Evolutionary conservation across 2,888 invertebrate species (phyloP).

Genomic region (Gnatocerus cornutus): DNA sequence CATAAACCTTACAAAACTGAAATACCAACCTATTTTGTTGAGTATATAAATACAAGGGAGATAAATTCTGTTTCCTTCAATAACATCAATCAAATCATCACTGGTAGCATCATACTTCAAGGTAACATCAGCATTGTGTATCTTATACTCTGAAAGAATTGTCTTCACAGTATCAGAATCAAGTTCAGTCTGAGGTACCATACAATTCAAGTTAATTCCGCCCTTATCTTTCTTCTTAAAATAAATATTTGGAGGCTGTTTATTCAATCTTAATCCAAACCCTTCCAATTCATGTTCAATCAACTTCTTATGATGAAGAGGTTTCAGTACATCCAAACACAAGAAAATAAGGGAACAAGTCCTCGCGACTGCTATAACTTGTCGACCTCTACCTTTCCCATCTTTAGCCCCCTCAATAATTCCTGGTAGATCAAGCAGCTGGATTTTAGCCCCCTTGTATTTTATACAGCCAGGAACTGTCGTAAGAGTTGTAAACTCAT

Average conservation of each 20-base stretch:
- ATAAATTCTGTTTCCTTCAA: slow-evolving; percentile 98
- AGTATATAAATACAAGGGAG: slow-evolving; percentile 98
- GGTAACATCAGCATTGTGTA: slow-evolving; percentile 98
- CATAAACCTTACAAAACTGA: not conserved
- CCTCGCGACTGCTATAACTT: slow-evolving; percentile 98
- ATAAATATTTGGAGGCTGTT: slow-evolving; percentile 97
- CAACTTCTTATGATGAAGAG: slow-evolving; percentile 95
- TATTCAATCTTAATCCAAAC: slow-evolving; percentile 96
- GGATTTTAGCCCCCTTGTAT: slow-evolving; percentile 98
- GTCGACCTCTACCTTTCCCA: slow-evolving; percentile 98
- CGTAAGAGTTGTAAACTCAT: slow-evolving; percentile 99
- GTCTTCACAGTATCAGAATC: slow-evolving; percentile 96
- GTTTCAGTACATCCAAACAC: slow-evolving; percentile 97
- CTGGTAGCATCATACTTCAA: slow-evolving; percentile 95
- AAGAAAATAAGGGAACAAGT: slow-evolving; percentile 99
- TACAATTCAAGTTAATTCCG: slow-evolving; percentile 94
- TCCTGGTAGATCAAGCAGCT: slow-evolving; percentile 98
- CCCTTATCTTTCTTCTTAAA: slow-evolving; percentile 99
- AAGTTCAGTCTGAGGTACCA: slow-evolving; percentile 93
- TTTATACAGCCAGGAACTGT: slow-evolving; percentile 99
- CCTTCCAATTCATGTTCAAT: slow-evolving; percentile 99
- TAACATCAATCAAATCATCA: slow-evolving; percentile 98
- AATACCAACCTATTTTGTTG: slow-evolving; percentile 92
- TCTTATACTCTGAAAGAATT: slow-evolving; percentile 97
- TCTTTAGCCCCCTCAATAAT: slow-evolving; percentile 99